Conservation (phyloP, 2,888 invertebrate genomes). For the Melanargia galathea region DNA sequence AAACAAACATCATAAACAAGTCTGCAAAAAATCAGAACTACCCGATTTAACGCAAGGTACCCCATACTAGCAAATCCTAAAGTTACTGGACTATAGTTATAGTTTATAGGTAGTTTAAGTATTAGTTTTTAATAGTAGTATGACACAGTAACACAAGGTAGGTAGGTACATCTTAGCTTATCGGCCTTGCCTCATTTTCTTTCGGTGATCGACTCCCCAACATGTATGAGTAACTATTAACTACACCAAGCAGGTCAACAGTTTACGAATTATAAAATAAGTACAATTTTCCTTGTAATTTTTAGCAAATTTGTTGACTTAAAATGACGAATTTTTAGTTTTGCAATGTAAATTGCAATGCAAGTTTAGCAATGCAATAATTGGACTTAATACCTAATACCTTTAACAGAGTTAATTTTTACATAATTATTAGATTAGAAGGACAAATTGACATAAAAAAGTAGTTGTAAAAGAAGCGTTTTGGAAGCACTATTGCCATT, state of each 20-base stretch:
- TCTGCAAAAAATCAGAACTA: too few relatives aligned
- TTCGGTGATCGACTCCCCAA: slow-evolving; percentile 1
- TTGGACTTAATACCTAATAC: background rate
- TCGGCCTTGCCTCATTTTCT: background rate
- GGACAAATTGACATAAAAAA: too few relatives aligned
- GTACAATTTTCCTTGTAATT: background rate
- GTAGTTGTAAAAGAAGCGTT: too few relatives aligned
- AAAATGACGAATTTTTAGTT: background rate
- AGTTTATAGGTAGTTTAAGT: too few relatives aligned
- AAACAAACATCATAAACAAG: too few relatives aligned
- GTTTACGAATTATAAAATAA: background rate
- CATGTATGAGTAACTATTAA: too few relatives aligned
- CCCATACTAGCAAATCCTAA: too few relatives aligned
- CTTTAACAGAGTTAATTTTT: background rate
- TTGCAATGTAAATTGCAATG: too few relatives aligned
- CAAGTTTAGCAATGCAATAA: too few relatives aligned
- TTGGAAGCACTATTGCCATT: too few relatives aligned
- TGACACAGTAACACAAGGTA: background rate
- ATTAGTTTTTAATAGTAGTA: background rate
- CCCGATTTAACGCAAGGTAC: too few relatives aligned
- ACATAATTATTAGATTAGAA: background rate
- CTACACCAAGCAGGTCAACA: background rate
- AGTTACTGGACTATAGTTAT: too few relatives aligned
- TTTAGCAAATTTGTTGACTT: background rate
- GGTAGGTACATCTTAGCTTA: slow-evolving; percentile 1